These are phyloP conservation scores for Amphiprion ocellaris DNA, from an alignment of 2,113 vertebrate species.

Conservation along the genomic window DNA sequence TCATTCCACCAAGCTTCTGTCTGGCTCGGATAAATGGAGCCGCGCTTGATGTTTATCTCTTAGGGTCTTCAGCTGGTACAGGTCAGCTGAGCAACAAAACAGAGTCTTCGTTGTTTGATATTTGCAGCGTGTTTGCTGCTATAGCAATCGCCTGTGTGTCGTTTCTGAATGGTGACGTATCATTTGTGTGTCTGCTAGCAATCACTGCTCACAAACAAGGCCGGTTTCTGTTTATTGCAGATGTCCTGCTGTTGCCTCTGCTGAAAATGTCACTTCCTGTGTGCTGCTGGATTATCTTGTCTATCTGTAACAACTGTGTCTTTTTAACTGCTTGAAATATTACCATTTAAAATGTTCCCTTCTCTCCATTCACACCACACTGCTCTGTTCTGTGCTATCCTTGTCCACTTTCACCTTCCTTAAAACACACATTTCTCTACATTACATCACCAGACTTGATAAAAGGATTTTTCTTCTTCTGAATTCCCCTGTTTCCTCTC, in stretches of 20 bases:
- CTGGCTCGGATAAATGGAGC: not conserved
- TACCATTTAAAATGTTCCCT: not conserved
- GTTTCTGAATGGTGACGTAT: not conserved
- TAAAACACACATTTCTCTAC: slow-evolving; percentile 30
- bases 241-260: not conserved
- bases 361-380: not conserved
- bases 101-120: too few species aligned
- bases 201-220: slow-evolving; percentile 15
- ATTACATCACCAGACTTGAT: slow-evolving; percentile 46
- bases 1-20: slow-evolving; percentile 15
- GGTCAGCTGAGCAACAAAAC: not conserved
- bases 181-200: not conserved
- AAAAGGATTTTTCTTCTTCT: not conserved
- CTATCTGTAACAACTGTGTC: not conserved
- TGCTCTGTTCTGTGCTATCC: not conserved
- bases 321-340: not conserved
- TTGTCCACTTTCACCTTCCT: not conserved
- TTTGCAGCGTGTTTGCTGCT: not conserved
- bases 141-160: not conserved
- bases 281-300: slow-evolving; percentile 9
- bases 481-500: not conserved
- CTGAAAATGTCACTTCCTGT: not conserved
- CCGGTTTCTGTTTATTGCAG: slow-evolving; percentile 5
- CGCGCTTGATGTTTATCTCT: not conserved
- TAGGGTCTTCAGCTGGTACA: not conserved